Percentiles rank a stretch among this genome's conserved stretches.
Evolutionary conservation across 1,140 invertebrate genomes (phyloP).

Genomic region (Drosophila pandora): DNA sequence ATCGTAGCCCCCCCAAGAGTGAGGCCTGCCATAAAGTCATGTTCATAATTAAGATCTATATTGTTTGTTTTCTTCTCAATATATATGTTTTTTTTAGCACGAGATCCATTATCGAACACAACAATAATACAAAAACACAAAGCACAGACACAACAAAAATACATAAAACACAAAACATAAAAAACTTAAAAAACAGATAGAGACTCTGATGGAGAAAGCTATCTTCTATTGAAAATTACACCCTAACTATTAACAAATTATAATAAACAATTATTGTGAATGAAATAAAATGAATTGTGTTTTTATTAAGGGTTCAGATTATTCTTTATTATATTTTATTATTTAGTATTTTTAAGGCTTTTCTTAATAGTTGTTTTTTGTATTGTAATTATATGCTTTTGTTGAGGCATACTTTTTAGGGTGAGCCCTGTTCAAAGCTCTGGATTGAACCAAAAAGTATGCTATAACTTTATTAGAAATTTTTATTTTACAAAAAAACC

Average conservation of each 20-base stretch:
- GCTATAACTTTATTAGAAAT: not conserved
- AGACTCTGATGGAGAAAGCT: conserved; percentile 9
- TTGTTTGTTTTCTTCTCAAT: conserved; percentile 42
- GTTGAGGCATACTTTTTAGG: not conserved
- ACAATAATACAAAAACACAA: conserved; percentile 16
- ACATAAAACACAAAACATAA: conserved; percentile 3
- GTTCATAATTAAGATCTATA: conserved; percentile 69
- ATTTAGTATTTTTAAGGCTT: too few species aligned
- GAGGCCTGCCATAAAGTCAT: conserved; percentile 76
- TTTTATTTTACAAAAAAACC: not conserved
- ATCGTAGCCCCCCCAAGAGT: conserved; percentile 15
- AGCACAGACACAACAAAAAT: conserved; percentile 19
- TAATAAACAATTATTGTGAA: conserved; percentile 48
- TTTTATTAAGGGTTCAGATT: not conserved
- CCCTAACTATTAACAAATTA: conserved; percentile 48
- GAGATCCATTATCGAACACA: conserved; percentile 56
- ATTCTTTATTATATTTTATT: too few species aligned
- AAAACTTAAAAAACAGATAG: not conserved
- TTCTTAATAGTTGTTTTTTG: too few species aligned
- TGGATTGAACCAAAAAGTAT: not conserved
- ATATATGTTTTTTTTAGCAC: conserved; percentile 68
- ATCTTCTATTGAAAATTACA: conserved; percentile 37
- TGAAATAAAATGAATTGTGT: conserved; percentile 8
- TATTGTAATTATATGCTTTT: too few species aligned
- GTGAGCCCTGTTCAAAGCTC: not conserved